Percentiles rank a stretch among this genome's conserved stretches.
phyloP scores from a whole-genome alignment of 2,888 invertebrate genomes.

The Carabus problematicus region DNA sequence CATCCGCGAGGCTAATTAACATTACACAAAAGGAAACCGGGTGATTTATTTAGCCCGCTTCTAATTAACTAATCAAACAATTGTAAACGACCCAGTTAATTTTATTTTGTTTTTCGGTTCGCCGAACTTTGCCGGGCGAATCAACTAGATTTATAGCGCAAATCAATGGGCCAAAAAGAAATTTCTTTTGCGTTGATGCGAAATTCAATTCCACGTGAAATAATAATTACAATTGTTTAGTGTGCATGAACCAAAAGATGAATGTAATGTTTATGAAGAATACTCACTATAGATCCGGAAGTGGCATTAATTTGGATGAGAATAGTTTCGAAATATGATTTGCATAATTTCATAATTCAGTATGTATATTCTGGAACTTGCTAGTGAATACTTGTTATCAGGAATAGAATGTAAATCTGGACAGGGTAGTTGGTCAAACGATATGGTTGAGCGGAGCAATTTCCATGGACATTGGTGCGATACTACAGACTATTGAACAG shows the following conservation, averaged over 20 bases:
- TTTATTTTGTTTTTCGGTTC: conserved; percentile 5
- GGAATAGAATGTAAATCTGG: too few relatives aligned
- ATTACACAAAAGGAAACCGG: conserved; percentile 21
- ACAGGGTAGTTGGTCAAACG: not conserved
- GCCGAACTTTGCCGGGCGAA: not conserved
- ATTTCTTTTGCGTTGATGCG: not conserved
- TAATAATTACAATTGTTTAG: too few relatives aligned
- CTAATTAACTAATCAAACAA: conserved; percentile 35
- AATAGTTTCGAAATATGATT: too few relatives aligned
- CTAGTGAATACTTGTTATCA: too few relatives aligned
- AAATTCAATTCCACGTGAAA: too few relatives aligned
- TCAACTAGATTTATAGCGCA: not conserved
- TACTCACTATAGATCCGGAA: too few relatives aligned
- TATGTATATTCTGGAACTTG: too few relatives aligned
- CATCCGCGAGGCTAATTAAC: conserved; percentile 17
- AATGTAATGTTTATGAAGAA: too few relatives aligned
- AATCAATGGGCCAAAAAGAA: conserved; percentile 9
- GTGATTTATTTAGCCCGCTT: conserved; percentile 31
- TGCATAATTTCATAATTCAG: too few relatives aligned
- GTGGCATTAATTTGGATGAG: too few relatives aligned
- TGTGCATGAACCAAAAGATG: too few relatives aligned
- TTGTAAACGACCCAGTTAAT: conserved; percentile 13
- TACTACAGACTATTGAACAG: not conserved
- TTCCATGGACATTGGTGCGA: not conserved
- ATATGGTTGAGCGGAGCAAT: not conserved